Percentiles rank a stretch among this genome's conserved stretches.
Conservation (phyloP, 37 sponge, comb jelly and placozoan genomes). For the Theonella swinhoei region DNA sequence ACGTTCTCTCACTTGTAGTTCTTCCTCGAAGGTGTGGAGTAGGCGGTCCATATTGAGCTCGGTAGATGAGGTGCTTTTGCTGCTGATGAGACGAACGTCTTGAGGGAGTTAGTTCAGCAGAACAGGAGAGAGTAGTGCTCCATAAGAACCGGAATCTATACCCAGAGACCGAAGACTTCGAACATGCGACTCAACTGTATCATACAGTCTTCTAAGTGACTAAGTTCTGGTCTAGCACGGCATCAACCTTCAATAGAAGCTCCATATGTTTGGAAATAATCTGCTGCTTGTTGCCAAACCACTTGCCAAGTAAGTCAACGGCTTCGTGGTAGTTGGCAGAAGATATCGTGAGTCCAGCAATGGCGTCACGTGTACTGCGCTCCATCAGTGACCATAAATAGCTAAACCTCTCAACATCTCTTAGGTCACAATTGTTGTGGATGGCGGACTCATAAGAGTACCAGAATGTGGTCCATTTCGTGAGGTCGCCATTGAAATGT, state of each 20-base stretch:
- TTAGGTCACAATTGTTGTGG: too few species aligned
- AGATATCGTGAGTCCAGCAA: constrained; percentile 11
- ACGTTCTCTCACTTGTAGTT: constrained; percentile 25
- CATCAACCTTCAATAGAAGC: background rate
- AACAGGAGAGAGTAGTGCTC: constrained; percentile 24
- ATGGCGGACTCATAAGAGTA: too few species aligned
- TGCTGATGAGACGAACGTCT: constrained; percentile 16
- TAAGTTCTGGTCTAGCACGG: constrained; percentile 5
- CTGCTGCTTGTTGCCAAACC: constrained; percentile 43
- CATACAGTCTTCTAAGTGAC: constrained; percentile 8
- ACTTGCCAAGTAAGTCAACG: constrained; percentile 6
- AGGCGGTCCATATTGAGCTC: constrained; percentile 1
- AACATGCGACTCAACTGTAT: constrained; percentile 28
- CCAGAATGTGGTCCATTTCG: too few species aligned
- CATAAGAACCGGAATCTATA: constrained; percentile 24
- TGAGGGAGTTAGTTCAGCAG: constrained; percentile 19
- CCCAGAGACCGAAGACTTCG: constrained; percentile 34
- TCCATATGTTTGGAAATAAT: constrained; percentile 47
- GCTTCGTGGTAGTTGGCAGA: constrained; percentile 32
- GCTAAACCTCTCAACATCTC: too few species aligned
- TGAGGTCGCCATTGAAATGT: background rate
- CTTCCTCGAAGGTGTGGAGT: constrained; percentile 28
- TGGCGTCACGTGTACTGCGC: too few species aligned
- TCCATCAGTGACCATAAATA: too few species aligned
- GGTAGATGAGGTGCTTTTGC: background rate